phyloP scores from a whole-genome alignment of 2,888 invertebrate species.

The Drosophila kokeensis region DNA sequence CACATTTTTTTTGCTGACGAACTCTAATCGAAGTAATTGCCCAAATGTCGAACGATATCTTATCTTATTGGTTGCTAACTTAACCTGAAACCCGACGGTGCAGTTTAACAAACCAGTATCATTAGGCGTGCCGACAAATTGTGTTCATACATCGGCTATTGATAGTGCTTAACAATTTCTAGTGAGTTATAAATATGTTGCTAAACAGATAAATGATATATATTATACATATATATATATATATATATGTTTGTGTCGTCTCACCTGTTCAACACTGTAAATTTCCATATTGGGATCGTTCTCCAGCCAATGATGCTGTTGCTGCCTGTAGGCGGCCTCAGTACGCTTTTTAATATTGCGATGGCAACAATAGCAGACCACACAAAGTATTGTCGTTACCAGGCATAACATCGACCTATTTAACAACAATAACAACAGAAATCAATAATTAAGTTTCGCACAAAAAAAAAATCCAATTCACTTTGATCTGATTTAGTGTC shows the following conservation, averaged over 20 bases:
- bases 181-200: neutral
- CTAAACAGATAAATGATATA: neutral
- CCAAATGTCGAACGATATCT: neutral
- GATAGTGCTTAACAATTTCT: neutral
- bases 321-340: constrained; percentile 84
- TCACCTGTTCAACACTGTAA: constrained; percentile 85
- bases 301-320: constrained; percentile 83
- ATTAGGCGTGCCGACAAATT: neutral
- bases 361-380: constrained; percentile 90
- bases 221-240: neutral
- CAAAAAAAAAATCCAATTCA: neutral
- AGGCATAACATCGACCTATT: constrained; percentile 92
- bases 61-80: neutral
- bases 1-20: neutral
- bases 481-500: neutral
- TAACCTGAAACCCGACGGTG: accelerated
- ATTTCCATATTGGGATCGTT: constrained; percentile 85
- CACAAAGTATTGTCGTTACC: constrained; percentile 90
- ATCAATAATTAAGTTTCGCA: neutral
- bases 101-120: neutral
- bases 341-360: constrained; percentile 85
- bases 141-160: neutral
- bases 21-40: neutral
- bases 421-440: constrained; percentile 43
- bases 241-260: neutral